Evolutionary conservation across 2,888 invertebrate genomes (phyloP).

Genomic region (Eucera pruinosa): DNA sequence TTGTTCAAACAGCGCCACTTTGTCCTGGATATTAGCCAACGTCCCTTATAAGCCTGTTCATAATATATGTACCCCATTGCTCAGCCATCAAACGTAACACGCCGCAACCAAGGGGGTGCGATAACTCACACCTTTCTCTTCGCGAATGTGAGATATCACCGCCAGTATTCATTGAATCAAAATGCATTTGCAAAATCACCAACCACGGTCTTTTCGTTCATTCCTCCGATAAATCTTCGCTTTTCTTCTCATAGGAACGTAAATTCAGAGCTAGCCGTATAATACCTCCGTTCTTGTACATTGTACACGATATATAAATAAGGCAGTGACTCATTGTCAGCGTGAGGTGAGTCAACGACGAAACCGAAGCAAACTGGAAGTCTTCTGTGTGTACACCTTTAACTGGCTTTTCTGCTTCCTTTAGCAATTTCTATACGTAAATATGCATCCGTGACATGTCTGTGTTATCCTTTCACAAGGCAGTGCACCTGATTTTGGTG

Average conservation of each 20-base stretch:
- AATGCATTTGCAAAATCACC: slow-evolving; percentile 29
- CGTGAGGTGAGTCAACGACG: slow-evolving; percentile 77
- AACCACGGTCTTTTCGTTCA: not conserved
- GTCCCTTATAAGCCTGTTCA: slow-evolving; percentile 4
- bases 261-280: slow-evolving; percentile 10
- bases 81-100: slow-evolving; percentile 40
- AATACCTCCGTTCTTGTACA: no score
- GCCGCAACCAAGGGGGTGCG: slow-evolving; percentile 28
- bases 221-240: slow-evolving; percentile 44
- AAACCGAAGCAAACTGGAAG: slow-evolving; percentile 61
- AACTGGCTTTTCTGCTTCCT: slow-evolving; percentile 25
- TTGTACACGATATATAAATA: slow-evolving; percentile 72
- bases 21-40: slow-evolving; percentile 15
- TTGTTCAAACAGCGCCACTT: not conserved
- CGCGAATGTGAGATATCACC: slow-evolving; percentile 45
- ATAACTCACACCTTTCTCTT: slow-evolving; percentile 51
- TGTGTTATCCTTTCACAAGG: slow-evolving; percentile 65
- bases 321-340: slow-evolving; percentile 75
- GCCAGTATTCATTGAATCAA: slow-evolving; percentile 8
- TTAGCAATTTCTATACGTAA: slow-evolving; percentile 57
- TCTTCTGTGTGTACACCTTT: slow-evolving; percentile 48
- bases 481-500: slow-evolving; percentile 27
- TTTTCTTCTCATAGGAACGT: not conserved
- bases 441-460: slow-evolving; percentile 61
- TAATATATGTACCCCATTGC: slow-evolving; percentile 31